Conservation (phyloP, 2,797 vertebrate species). For the Sarcoramphus papa region DNA sequence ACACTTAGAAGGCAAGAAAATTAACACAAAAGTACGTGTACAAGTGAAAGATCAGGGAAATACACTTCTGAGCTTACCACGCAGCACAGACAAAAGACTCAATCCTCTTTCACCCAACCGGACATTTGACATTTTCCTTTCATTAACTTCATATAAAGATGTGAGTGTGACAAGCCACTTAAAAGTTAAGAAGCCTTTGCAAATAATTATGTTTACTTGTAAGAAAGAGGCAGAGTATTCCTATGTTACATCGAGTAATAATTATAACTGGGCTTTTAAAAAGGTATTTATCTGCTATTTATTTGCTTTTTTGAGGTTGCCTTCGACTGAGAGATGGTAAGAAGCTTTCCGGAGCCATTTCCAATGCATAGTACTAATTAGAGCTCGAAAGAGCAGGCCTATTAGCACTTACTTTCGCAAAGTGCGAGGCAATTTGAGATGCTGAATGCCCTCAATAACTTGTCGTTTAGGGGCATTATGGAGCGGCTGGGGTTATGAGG, state of each 20-base stretch:
- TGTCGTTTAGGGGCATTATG: not conserved
- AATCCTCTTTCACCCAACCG: not conserved
- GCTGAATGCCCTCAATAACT: not conserved
- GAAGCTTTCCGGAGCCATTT: not conserved
- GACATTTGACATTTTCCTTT: not conserved
- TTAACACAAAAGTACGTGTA: not conserved
- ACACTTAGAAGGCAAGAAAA: not conserved
- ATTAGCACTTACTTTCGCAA: not conserved
- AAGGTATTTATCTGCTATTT: not conserved
- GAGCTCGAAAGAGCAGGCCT: not conserved
- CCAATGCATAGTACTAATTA: not conserved
- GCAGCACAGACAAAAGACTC: not conserved
- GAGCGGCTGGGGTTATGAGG: accelerated
- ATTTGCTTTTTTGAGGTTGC: not conserved
- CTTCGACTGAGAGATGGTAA: not conserved
- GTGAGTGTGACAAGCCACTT: not conserved
- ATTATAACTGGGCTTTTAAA: not conserved
- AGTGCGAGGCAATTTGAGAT: not conserved
- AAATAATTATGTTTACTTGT: not conserved
- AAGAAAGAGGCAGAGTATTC: not conserved
- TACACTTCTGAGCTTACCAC: not conserved
- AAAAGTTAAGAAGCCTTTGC: not conserved
- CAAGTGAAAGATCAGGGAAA: not conserved
- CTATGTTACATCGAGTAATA: not conserved
- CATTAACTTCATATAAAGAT: not conserved